A percentile compares a stretch with the other conserved stretches of the same genome.
Evolutionary conservation across 2,888 invertebrate genomes (phyloP).

Genomic region (Hecatera dysodea): DNA sequence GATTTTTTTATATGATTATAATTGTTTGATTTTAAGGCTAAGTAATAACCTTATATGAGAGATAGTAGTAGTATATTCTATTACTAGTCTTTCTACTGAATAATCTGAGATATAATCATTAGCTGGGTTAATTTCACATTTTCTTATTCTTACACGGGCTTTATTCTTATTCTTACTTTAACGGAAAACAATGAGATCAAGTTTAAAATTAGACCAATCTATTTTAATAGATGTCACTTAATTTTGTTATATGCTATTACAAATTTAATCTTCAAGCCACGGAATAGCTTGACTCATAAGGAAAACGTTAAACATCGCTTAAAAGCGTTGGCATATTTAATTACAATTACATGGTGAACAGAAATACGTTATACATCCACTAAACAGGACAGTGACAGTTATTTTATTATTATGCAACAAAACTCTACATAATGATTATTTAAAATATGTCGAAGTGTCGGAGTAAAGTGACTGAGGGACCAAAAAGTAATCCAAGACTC

Average conservation of each 20-base stretch:
- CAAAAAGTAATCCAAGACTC: neutral
- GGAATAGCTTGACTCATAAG: neutral
- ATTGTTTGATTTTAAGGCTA: no score
- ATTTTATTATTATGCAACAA: constrained; percentile 6
- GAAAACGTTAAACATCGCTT: constrained; percentile 26
- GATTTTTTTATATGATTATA: no score
- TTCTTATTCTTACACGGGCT: no score
- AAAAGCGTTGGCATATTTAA: neutral
- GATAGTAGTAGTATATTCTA: no score
- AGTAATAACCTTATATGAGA: no score
- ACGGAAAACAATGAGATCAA: neutral
- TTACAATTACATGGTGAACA: neutral
- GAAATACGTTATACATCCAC: neutral
- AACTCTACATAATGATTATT: constrained; percentile 4
- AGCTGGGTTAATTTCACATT: no score
- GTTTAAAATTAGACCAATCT: neutral
- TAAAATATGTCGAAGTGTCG: neutral
- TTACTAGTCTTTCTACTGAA: no score
- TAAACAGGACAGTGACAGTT: constrained; percentile 24
- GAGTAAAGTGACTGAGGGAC: no score
- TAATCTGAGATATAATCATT: no score
- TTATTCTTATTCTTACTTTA: no score
- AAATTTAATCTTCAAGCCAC: neutral
- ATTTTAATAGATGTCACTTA: neutral
- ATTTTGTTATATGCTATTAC: neutral